Evolutionary conservation across 2,888 invertebrate species (phyloP).

Genomic region (Euclidia mi): DNA sequence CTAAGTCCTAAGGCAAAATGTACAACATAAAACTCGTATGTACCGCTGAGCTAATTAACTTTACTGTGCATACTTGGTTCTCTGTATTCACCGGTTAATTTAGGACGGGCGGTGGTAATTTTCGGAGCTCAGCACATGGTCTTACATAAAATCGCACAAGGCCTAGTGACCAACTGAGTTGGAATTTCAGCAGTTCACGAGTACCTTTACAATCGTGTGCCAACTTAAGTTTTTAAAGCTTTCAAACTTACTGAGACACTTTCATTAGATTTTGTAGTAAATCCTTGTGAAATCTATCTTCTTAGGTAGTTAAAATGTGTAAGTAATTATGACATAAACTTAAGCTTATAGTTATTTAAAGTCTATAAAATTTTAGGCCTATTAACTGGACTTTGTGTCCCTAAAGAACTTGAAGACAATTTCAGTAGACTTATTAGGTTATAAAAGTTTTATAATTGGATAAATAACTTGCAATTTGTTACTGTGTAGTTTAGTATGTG

Average conservation of each 20-base stretch:
- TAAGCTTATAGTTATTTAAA: too few relatives aligned
- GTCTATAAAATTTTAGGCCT: too few relatives aligned
- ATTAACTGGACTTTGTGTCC: too few relatives aligned
- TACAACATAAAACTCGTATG: background rate
- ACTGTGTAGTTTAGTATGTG: too few relatives aligned
- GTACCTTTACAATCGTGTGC: constrained; percentile 19
- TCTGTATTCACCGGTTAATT: constrained; percentile 46
- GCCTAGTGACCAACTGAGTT: constrained; percentile 36
- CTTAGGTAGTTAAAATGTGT: background rate
- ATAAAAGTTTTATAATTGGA: too few relatives aligned
- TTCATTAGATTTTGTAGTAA: background rate
- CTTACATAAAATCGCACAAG: constrained; percentile 43
- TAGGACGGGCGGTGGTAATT: constrained; percentile 39
- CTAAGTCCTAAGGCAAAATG: constrained; percentile 5
- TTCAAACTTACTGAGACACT: constrained; percentile 10
- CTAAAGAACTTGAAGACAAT: too few relatives aligned
- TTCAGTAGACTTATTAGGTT: too few relatives aligned
- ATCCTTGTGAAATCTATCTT: background rate
- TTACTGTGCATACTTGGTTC: constrained; percentile 16
- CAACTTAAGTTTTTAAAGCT: constrained; percentile 24
- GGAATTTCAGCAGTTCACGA: constrained; percentile 33
- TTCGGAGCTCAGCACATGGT: constrained; percentile 33
- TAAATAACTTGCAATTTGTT: too few relatives aligned
- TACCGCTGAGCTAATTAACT: constrained; percentile 20
- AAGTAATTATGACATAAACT: background rate